Evolutionary conservation across 2,113 vertebrate species (phyloP).

Genomic region (Acinonyx jubatus): DNA sequence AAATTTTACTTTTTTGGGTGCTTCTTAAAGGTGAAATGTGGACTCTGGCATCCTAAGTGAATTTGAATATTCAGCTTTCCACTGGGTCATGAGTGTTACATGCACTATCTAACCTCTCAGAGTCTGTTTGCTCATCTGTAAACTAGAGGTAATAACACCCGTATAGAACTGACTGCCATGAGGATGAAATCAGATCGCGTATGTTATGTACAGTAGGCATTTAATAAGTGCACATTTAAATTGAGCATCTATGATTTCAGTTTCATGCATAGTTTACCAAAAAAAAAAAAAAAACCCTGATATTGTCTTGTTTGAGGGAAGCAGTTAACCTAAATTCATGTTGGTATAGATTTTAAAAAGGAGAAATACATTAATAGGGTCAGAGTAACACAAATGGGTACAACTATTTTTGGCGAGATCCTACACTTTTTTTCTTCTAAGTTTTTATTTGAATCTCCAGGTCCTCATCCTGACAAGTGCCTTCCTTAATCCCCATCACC

Average conservation of each 20-base stretch:
- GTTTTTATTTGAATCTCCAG: neutral
- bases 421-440: neutral
- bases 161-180: neutral
- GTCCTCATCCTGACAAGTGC: neutral
- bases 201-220: neutral
- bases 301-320: neutral
- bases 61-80: neutral
- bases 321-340: neutral
- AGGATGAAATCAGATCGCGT: neutral
- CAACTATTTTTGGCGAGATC: neutral
- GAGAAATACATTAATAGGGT: neutral
- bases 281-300: neutral
- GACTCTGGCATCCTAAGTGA: neutral
- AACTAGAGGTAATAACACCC: neutral
- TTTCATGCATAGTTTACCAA: neutral
- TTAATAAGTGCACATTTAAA: slow-evolving; percentile 24
- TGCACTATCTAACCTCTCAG: neutral
- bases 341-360: neutral
- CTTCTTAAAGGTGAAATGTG: neutral
- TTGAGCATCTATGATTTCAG: neutral
- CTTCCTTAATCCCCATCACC: neutral
- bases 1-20: neutral
- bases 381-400: neutral
- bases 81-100: neutral
- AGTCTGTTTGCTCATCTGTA: neutral